These are phyloP conservation scores for Meiosimyza platycephala DNA, from an alignment of 2,888 invertebrate genomes.

Conservation along the genomic window DNA sequence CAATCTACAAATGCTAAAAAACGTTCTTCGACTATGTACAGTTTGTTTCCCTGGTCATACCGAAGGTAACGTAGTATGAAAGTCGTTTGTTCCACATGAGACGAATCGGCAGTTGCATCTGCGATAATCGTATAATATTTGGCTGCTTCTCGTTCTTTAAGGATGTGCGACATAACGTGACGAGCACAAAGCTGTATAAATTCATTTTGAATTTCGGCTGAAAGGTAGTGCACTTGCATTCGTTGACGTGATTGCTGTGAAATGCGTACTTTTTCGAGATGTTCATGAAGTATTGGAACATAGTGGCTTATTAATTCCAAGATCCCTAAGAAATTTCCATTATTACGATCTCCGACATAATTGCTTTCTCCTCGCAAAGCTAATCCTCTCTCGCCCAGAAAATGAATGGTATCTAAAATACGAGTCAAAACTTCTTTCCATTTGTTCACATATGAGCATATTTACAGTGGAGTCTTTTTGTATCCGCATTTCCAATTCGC, in stretches of 20 bases:
- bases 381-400: too few relatives aligned
- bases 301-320: conserved; percentile 12
- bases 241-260: conserved; percentile 8
- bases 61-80: too few relatives aligned
- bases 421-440: too few relatives aligned
- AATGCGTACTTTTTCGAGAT: too few relatives aligned
- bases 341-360: conserved; percentile 15
- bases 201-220: conserved; percentile 13
- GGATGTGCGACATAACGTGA: conserved; percentile 8
- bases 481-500: too few relatives aligned
- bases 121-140: conserved; percentile 21
- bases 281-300: conserved; percentile 19
- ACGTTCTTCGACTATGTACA: conserved; percentile 11
- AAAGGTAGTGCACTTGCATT: conserved; percentile 26
- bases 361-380: conserved; percentile 19
- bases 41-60: not conserved
- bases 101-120: conserved; percentile 29
- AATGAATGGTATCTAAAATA: too few relatives aligned
- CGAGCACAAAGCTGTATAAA: conserved; percentile 24
- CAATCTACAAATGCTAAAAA: conserved; percentile 29
- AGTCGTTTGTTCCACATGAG: conserved; percentile 26
- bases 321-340: conserved; percentile 26
- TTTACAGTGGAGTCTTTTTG: too few relatives aligned
- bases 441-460: too few relatives aligned
- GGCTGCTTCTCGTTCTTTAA: conserved; percentile 1